Base-by-base conservation (phyloP, 1,140 invertebrate genomes). In the Drosophila tsacasi region DNA sequence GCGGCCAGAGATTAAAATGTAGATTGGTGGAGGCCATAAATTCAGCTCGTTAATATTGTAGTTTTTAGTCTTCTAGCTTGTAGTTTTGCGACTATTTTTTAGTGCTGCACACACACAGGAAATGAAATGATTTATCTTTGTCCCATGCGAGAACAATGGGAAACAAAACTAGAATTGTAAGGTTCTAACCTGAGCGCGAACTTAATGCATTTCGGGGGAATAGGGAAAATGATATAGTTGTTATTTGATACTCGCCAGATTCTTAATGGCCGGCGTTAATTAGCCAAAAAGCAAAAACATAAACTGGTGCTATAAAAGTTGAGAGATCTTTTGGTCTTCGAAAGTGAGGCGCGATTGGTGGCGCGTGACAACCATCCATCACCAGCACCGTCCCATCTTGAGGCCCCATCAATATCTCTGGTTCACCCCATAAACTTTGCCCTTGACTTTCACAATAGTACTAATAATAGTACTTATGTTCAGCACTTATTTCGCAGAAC, bases 21-120 rank as follows among this genome's bases (percentile, higher is more conserved):
- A 71, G 77, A 89, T 89, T 86, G 49, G 81, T 66, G 57, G 81
- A 77, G 60, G 60, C 25, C 72, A 83, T 86, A 82, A 86, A 83
- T 86, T 71, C 55, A 60, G 59, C 64, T 78, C 37, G 75, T 77
- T 77, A 59, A 76, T 76, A 76, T 57, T 57, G 35, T 39, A 57
- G 54, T 57, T 57, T 57, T 57, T 13, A 39, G 54, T 39, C 23
- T 12, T 57, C 17, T 25, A 7, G 35, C 27, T 37, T 35, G 71
- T 54, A 71, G 69, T 66, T 57, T 76, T 60, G 54, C 27, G 61
- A 76, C 40, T 77, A 21, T 63, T 60, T 60, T 71, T 71, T 62
- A 79, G 57, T 78, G 74, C 49, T 74, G 80, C 76, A 83, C 69
- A 66, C 55, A 86, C 77, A 76, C 73, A 89, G 84, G 85, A 90